Conservation (phyloP, 2,888 invertebrate genomes). For the Drosophila mayaguana region DNA sequence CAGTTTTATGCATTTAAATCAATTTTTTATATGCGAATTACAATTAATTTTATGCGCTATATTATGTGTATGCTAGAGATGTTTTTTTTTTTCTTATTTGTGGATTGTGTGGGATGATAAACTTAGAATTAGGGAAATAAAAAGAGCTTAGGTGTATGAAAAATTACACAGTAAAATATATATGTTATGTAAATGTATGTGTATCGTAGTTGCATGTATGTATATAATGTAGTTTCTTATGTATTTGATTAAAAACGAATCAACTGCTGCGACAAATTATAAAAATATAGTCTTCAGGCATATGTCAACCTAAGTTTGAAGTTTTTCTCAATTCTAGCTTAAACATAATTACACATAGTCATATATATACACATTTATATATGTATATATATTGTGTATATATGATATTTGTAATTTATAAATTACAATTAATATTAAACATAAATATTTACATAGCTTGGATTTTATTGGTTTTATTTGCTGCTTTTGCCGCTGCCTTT, state of each 20-base stretch:
- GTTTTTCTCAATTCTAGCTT: conserved; percentile 49
- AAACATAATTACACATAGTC: conserved; percentile 31
- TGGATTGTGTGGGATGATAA: conserved; percentile 58
- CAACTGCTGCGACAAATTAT: conserved; percentile 70
- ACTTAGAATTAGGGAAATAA: conserved; percentile 67
- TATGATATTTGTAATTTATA: conserved; percentile 40
- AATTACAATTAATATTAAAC: conserved; percentile 69
- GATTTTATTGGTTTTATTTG: conserved; percentile 32
- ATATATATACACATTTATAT: conserved; percentile 13
- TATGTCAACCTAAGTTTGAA: conserved; percentile 63
- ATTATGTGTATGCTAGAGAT: conserved; percentile 64
- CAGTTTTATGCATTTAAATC: conserved; percentile 70
- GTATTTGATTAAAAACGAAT: conserved; percentile 54
- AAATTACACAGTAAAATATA: conserved; percentile 71
- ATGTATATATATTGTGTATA: neutral
- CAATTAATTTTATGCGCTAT: conserved; percentile 56
- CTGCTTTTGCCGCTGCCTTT: conserved; percentile 57
- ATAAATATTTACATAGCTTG: conserved; percentile 69
- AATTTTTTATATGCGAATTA: conserved; percentile 61
- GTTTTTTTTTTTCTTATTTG: conserved; percentile 11
- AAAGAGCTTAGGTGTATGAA: conserved; percentile 57
- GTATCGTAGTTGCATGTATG: conserved; percentile 40
- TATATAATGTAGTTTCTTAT: conserved; percentile 49
- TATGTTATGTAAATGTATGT: conserved; percentile 44
- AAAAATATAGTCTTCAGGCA: conserved; percentile 75